Evolutionary conservation across 1,140 invertebrate species (phyloP).

Genomic region (Holcopasites calliopsidis): DNA sequence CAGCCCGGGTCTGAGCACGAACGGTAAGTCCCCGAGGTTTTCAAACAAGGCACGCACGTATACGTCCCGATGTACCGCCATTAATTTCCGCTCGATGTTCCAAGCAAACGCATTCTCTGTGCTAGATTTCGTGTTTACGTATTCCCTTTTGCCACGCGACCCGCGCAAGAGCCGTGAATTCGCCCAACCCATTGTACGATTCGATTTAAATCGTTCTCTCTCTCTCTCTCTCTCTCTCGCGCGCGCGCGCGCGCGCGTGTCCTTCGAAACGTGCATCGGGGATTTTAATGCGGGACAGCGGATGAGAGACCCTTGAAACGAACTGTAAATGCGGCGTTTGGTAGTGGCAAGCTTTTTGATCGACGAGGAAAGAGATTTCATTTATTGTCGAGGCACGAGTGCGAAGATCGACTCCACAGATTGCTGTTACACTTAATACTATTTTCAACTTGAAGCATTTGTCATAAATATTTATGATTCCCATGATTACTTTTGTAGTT

Average conservation of each 20-base stretch:
- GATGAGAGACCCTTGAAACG: neutral
- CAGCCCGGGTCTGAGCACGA: constrained; percentile 96
- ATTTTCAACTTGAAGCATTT: too few relatives aligned
- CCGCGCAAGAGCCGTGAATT: constrained; percentile 21
- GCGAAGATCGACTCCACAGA: too few relatives aligned
- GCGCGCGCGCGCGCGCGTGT: constrained; percentile 17
- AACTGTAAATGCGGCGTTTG: neutral
- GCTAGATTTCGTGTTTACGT: constrained; percentile 4
- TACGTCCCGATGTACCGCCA: constrained; percentile 7
- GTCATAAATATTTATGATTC: too few relatives aligned
- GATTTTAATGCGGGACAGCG: constrained; percentile 26
- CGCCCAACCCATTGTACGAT: constrained; percentile 40
- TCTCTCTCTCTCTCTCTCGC: constrained; percentile 47
- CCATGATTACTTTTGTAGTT: too few relatives aligned
- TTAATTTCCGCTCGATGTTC: constrained; percentile 48
- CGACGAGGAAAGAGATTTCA: neutral
- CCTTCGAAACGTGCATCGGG: neutral
- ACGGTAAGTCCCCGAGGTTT: constrained; percentile 84
- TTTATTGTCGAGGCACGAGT: neutral
- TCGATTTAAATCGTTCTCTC: constrained; percentile 45
- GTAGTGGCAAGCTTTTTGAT: neutral
- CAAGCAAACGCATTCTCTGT: constrained; percentile 40
- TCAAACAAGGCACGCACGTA: neutral
- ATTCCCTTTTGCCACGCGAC: constrained; percentile 14
- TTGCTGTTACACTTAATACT: too few relatives aligned